Evolutionary conservation across 2,113 vertebrate species (phyloP).

Genomic region (Myanophis thanlyinensis): DNA sequence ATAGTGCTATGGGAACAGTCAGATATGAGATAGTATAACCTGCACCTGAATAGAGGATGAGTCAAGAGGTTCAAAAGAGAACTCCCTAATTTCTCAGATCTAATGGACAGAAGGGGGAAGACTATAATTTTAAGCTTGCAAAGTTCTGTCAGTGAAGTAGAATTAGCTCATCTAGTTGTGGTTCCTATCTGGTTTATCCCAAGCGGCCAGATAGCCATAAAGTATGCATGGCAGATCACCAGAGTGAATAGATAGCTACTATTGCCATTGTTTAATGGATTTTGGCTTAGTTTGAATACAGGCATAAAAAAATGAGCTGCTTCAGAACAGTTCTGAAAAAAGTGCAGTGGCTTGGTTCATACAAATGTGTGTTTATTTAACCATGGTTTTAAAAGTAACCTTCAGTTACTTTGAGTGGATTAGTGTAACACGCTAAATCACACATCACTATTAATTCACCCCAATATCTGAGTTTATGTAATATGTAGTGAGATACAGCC

Average conservation of each 20-base stretch:
- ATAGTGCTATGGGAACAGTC: not conserved
- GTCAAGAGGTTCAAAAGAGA: not conserved
- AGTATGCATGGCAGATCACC: not conserved
- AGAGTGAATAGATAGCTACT: not conserved
- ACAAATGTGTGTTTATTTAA: not conserved
- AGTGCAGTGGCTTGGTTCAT: not conserved
- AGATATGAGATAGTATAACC: not conserved
- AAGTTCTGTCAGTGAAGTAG: not conserved
- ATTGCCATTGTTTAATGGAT: not conserved
- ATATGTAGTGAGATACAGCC: not conserved
- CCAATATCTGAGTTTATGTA: not conserved
- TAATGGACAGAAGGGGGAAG: not conserved
- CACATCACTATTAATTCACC: not conserved
- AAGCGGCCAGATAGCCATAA: not conserved
- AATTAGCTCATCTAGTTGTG: not conserved
- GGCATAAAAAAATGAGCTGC: not conserved
- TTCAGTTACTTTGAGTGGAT: not conserved
- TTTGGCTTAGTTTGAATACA: not conserved
- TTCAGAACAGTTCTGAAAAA: not conserved
- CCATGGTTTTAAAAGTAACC: not conserved
- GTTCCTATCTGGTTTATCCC: not conserved
- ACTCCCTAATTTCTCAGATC: not conserved
- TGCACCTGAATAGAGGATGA: not conserved
- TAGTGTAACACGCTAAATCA: not conserved
- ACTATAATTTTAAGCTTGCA: not conserved